Base-by-base conservation (phyloP, 2,113 vertebrate genomes). In the Hypomesus transpacificus region DNA sequence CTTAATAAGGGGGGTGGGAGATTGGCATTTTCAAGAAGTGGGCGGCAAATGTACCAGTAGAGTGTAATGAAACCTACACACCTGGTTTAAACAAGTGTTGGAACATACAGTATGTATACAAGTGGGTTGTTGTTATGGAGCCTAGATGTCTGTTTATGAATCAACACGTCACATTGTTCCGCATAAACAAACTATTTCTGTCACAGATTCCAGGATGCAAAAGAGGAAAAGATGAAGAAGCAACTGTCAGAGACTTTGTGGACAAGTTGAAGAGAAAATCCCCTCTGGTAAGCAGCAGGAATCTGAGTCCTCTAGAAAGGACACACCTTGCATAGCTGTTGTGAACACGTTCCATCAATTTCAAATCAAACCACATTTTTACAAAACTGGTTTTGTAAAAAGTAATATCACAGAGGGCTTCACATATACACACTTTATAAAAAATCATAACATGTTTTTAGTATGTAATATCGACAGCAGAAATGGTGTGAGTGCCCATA, bases 201-300 rank as follows among this genome's bases (percentile, higher is more conserved):
- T 82, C 81, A 69, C 85, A 94, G 93, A 87, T 95, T 79, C 13
- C 50, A 74, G 79, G 39, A 6, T 93, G 91, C 64, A 53, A 70
- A 52, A 64, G 0, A 61, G 11, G 62, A 4, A 1, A 4, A 5
- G 72, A 82, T 11, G 63, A 85, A 66, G 1, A 31, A 21, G 74
- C 87, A 0, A 20, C 0, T 0, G 8, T 62, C 4, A 46, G 0
- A 2, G 76, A 88, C 68, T 85, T 85, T 82, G 59, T 84, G 52
- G 0, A 70, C 3, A 5, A 71, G 31, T 76, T 92, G 64, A 31
- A 87, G 69, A 80, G 82, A 54, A 65, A 58, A 0, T 86, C 70
- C 20, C 24, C 54, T 6, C 73, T 93, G 87, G 91, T 93, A 57
- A 78, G 82, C 70, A 65, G 9, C 39, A 46, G 39, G 39, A 46